phyloP scores from a whole-genome alignment of 2,113 vertebrate species.

The Gulo gulo region DNA sequence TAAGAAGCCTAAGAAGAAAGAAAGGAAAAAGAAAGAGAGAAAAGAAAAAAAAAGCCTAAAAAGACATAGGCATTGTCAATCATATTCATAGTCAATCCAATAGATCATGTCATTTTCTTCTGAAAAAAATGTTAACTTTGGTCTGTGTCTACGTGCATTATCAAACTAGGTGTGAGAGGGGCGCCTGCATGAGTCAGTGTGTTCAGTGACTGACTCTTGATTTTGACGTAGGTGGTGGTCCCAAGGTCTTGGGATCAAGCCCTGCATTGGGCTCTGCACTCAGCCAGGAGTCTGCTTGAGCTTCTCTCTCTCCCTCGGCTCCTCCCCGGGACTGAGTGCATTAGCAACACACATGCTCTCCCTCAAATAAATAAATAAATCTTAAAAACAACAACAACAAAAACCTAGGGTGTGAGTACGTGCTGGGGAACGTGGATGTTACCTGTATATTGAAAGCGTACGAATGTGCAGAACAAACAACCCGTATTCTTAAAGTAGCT shows the following conservation, averaged over 20 bases:
- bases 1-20: too few species aligned
- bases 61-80: neutral
- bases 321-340: neutral
- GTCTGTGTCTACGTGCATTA: neutral
- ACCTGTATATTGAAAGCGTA: neutral
- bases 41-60: neutral
- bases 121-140: conserved; percentile 24
- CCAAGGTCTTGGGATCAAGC: neutral
- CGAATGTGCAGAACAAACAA: neutral
- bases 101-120: neutral
- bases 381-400: neutral
- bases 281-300: neutral
- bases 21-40: too few species aligned
- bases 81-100: neutral
- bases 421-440: neutral
- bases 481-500: neutral
- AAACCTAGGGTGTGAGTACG: neutral
- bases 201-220: neutral
- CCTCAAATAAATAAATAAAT: neutral
- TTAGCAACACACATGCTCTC: neutral
- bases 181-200: neutral
- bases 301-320: neutral
- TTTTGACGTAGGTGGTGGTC: neutral
- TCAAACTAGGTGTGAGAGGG: neutral
- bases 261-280: neutral